Evolutionary conservation across 2,888 invertebrate genomes (phyloP).

Genomic region (Macrosiphum euphorbiae): DNA sequence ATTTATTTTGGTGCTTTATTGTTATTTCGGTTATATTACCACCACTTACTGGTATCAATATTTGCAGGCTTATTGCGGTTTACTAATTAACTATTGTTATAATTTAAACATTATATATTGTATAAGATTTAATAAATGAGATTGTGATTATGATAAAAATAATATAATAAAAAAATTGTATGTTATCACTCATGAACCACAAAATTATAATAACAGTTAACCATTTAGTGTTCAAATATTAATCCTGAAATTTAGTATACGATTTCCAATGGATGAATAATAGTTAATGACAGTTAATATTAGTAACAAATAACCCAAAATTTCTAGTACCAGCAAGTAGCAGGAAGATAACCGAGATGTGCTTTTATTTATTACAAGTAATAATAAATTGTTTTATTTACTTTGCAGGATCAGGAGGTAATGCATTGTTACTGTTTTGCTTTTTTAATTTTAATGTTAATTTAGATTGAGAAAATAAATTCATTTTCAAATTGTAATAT

Average conservation of each 20-base stretch:
- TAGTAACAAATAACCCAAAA: neutral
- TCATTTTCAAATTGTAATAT: conserved; percentile 43
- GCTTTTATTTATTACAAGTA: neutral
- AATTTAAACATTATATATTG: neutral
- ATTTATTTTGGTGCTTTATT: neutral
- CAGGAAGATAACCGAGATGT: neutral
- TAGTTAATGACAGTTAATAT: neutral
- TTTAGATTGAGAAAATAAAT: conserved; percentile 60
- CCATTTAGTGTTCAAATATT: neutral
- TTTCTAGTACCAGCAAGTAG: neutral
- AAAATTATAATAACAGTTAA: neutral
- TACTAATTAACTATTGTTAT: neutral
- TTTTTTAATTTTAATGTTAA: conserved; percentile 60
- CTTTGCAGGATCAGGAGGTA: neutral
- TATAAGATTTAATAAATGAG: neutral
- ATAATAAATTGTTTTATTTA: conserved; percentile 34
- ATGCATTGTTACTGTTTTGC: neutral
- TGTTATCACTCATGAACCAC: neutral
- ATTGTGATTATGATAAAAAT: neutral
- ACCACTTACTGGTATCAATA: neutral
- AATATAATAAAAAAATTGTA: neutral
- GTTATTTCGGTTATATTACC: neutral
- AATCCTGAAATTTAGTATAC: neutral
- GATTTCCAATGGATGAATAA: neutral
- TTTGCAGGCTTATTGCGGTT: neutral